These are phyloP conservation scores for Clarias platycephalus DNA, from an alignment of 2,797 vertebrate genomes.

Conservation along the genomic window DNA sequence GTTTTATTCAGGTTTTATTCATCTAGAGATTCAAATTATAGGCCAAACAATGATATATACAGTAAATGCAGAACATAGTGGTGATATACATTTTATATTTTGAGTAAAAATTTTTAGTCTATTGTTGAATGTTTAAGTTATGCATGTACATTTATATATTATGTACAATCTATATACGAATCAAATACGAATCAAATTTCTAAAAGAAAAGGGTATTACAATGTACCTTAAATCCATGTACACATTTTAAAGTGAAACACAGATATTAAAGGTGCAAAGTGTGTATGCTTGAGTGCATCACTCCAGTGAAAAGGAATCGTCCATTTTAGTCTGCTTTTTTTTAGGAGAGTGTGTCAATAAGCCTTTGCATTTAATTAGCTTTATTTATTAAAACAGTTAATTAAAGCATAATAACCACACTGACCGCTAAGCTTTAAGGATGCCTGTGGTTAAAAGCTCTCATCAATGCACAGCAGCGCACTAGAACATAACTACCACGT, in stretches of 20 bases:
- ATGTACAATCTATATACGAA: not conserved
- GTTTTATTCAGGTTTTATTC: not conserved
- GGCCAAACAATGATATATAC: not conserved
- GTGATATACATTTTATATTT: not conserved
- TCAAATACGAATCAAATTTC: not conserved
- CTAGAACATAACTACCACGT: not conserved
- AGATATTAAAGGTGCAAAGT: not conserved
- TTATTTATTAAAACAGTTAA: not conserved
- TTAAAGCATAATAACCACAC: not conserved
- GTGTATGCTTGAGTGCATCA: not conserved
- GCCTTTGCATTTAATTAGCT: not conserved
- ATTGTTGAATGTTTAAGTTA: not conserved
- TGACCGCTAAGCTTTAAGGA: slow-evolving; percentile 3
- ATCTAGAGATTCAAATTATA: not conserved
- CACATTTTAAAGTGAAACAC: not conserved
- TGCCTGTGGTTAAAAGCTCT: not conserved
- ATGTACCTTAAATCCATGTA: not conserved
- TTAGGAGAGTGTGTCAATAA: not conserved
- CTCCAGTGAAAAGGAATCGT: not conserved
- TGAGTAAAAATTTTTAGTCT: not conserved
- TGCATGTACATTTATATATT: not conserved
- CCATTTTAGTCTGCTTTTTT: not conserved
- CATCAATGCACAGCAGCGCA: not conserved
- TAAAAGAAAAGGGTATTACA: not conserved
- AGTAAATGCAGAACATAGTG: not conserved